Evolutionary conservation across 2,113 vertebrate genomes (phyloP), one percentile per base, ranked within the genome.

Genomic region (Rhineura floridana): DNA sequence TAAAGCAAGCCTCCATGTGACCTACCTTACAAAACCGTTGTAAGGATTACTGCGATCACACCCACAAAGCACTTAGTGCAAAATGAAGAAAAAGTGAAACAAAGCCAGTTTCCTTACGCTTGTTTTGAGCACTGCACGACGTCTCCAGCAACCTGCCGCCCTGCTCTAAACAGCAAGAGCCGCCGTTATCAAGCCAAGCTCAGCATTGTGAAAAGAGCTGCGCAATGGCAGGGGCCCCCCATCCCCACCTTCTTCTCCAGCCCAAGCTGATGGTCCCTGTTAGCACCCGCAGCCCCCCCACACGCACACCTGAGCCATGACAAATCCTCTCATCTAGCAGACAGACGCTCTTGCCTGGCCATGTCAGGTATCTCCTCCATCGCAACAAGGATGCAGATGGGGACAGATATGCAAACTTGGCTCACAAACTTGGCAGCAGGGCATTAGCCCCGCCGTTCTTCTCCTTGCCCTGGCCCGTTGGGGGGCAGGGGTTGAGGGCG

Each of bases 371-470:
- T 42, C 3, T 63, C 21, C 13, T n/a, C 78, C 75, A 25, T 0
- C 2, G 25, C 2, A 0, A 65, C 36, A 46, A 25, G 7, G 0
- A 11, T 0, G 0, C 3, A 0, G 39, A 2, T 12, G 4, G 13
- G 3, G 78, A 78, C 94, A 93, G 93, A 92, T 90, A 72, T n/a
- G 93, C 92, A 39, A 17, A 21, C 7, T 28, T 13, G 36, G 36
- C n/a, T 48, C 36, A 90, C 48, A 1, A 92, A 91, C 91, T 91
- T 78, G 30, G 89, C 93, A 78, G 92, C 93, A 92, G 93, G 83
- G 92, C 1, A 75, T 90, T 46, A 65, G 39, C 77, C 88, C 63
- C 25, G 17, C 4, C 88, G 62, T 85, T 89, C 94, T 92, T 94
- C n/a, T n/a, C n/a, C n/a, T 88, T 12, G 82, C 91, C 92, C 12